Conservation (phyloP, 2,113 vertebrate species). For the Petaurus breviceps region DNA sequence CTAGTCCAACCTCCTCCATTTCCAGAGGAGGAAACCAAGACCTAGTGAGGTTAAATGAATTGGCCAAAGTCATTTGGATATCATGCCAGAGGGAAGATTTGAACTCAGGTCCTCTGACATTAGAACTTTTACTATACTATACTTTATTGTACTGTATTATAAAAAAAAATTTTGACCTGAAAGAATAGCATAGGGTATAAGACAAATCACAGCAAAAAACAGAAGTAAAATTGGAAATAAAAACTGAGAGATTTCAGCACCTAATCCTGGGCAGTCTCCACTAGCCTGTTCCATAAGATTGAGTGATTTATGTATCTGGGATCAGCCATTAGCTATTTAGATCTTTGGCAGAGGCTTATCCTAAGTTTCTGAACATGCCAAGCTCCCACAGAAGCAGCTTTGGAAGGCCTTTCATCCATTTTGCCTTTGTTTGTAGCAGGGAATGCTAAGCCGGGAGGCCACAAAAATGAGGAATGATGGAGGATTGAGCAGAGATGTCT, state of each 20-base stretch:
- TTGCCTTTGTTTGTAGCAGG: conserved; percentile 53
- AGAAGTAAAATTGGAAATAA: background rate
- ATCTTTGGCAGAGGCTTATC: conserved; percentile 48
- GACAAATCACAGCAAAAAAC: background rate
- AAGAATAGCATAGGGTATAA: background rate
- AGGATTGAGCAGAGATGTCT: conserved; percentile 54
- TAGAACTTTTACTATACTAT: background rate
- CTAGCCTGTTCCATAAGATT: background rate
- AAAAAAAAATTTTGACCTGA: background rate
- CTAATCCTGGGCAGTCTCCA: background rate
- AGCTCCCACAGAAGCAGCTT: conserved; percentile 39
- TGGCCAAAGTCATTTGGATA: background rate
- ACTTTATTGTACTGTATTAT: background rate
- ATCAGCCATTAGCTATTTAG: conserved; percentile 46
- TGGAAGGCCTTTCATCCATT: conserved; percentile 50
- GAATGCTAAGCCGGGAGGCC: conserved; percentile 39
- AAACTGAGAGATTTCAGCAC: background rate
- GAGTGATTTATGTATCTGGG: conserved; percentile 60
- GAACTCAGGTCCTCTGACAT: background rate
- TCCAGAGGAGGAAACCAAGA: background rate
- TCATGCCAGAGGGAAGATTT: background rate
- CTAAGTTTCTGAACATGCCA: conserved; percentile 31
- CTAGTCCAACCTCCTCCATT: background rate
- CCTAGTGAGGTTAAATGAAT: background rate
- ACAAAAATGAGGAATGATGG: conserved; percentile 63